Conservation (phyloP, 2,888 invertebrate species). For the Nemurella pictetii region DNA sequence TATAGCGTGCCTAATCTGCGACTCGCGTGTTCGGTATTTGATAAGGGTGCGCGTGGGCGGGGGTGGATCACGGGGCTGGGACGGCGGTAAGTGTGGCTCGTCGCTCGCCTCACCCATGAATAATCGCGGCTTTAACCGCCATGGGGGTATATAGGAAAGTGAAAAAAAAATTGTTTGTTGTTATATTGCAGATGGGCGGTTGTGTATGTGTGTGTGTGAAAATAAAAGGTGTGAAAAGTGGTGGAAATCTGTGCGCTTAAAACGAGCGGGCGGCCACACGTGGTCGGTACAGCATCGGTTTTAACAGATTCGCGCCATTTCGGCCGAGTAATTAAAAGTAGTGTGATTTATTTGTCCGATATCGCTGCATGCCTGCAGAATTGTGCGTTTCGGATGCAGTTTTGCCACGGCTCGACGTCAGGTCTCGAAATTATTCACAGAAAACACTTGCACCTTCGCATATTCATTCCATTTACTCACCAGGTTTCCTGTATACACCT, state of each 20-base stretch:
- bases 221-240: background rate
- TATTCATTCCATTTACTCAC: background rate
- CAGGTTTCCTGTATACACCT: background rate
- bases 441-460: background rate
- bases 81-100: background rate
- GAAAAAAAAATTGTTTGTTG: background rate
- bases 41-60: background rate
- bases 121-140: background rate
- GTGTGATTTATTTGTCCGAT: background rate
- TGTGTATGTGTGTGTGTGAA: background rate
- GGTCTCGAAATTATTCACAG: background rate
- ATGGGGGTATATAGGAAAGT: background rate
- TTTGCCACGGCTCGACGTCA: background rate
- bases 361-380: background rate
- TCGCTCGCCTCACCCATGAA: too few relatives aligned
- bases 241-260: background rate
- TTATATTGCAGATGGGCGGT: background rate
- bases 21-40: constrained; percentile 33
- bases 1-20: constrained; percentile 39
- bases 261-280: background rate
- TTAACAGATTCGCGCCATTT: background rate
- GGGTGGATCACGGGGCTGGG: background rate
- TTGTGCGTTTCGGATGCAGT: background rate
- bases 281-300: background rate
- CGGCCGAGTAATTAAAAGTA: background rate